Evolutionary conservation across 2,797 vertebrate genomes (phyloP).

Genomic region (Schizopygopsis pylzovi): DNA sequence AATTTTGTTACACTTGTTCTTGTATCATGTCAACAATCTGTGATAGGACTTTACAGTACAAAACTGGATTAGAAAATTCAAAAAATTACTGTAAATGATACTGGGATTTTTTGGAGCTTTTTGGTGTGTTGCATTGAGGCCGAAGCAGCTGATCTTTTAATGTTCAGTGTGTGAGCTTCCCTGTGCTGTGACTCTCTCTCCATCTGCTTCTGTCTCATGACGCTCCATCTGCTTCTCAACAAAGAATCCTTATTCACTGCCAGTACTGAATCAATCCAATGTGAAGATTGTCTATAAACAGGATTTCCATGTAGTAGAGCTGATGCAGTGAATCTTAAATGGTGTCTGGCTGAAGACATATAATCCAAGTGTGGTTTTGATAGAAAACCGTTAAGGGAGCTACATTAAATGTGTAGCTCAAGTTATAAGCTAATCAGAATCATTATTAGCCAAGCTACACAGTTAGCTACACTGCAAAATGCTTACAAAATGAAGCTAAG

Average conservation of each 20-base stretch:
- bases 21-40: background rate
- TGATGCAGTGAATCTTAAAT: constrained; percentile 16
- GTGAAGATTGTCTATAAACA: constrained; percentile 22
- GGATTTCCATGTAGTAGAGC: constrained; percentile 27
- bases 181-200: constrained; percentile 29
- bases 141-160: constrained; percentile 35
- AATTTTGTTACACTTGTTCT: background rate
- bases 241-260: constrained; percentile 39
- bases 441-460: background rate
- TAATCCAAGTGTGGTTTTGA: constrained; percentile 31
- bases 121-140: constrained; percentile 1
- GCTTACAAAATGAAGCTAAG: background rate
- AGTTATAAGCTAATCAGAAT: background rate
- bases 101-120: background rate
- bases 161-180: constrained; percentile 28
- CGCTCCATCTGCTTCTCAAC: constrained; percentile 38
- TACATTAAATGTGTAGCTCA: constrained; percentile 3
- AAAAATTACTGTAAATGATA: background rate
- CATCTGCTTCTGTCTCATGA: constrained; percentile 46
- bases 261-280: constrained; percentile 37
- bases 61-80: background rate
- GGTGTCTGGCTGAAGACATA: background rate
- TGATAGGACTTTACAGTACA: background rate
- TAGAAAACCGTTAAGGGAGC: background rate
- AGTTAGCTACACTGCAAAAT: background rate